Evolutionary conservation across 2,797 vertebrate genomes (phyloP).

Genomic region (Gadopsis bispinosus): DNA sequence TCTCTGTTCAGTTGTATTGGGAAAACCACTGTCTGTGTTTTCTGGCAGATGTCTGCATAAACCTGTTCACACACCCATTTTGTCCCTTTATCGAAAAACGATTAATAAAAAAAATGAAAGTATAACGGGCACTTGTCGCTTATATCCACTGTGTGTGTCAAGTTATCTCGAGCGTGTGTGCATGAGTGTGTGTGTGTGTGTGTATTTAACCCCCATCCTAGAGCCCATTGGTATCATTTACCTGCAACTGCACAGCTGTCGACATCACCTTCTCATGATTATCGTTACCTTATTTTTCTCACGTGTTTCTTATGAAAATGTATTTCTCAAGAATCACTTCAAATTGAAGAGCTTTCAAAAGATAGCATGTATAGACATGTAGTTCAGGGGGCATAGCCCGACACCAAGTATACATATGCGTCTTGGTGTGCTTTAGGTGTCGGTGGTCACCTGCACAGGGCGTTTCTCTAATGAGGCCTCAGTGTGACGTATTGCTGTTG

Average conservation of each 20-base stretch:
- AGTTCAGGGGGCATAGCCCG: not conserved
- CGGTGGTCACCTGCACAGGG: constrained; percentile 21
- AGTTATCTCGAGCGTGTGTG: constrained; percentile 39
- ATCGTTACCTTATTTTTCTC: not conserved
- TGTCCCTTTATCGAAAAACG: constrained; percentile 99
- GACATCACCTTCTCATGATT: not conserved
- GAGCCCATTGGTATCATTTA: not conserved
- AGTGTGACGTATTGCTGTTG: constrained; percentile 27
- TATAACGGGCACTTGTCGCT: constrained; percentile 80
- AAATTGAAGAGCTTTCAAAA: not conserved
- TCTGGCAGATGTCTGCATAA: constrained; percentile 99
- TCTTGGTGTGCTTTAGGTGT: constrained; percentile 20
- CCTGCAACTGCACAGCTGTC: not conserved
- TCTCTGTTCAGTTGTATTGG: constrained; percentile 99
- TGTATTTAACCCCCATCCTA: not conserved
- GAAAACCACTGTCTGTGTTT: constrained; percentile 99
- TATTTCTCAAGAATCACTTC: constrained; percentile 1
- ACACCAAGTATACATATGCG: not conserved
- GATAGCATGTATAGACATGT: not conserved
- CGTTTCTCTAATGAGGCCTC: constrained; percentile 36
- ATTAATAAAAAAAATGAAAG: constrained; percentile 87
- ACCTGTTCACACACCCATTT: constrained; percentile 99
- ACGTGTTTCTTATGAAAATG: not conserved
- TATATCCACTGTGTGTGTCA: constrained; percentile 65
- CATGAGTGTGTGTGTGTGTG: not conserved